Conservation (phyloP, 2,888 invertebrate genomes). For the Drosophila mettleri region DNA sequence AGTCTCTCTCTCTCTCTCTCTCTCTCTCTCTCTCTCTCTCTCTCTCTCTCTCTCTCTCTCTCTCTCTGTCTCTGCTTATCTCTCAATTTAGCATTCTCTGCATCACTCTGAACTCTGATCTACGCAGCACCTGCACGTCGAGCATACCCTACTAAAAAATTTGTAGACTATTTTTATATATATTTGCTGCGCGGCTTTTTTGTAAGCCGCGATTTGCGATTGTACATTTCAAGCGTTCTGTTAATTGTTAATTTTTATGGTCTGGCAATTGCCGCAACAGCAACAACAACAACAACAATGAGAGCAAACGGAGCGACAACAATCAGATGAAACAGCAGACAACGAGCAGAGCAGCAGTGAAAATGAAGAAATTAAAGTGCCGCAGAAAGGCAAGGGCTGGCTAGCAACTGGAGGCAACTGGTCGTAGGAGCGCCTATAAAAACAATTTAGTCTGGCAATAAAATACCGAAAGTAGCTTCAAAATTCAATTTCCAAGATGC, state of each 20-base stretch:
- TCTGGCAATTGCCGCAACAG: constrained; percentile 74
- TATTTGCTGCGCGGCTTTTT: constrained; percentile 66
- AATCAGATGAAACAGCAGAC: constrained; percentile 40
- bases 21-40: no score
- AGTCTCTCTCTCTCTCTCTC: background rate
- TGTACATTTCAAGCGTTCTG: constrained; percentile 68
- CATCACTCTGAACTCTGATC: background rate
- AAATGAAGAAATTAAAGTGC: constrained; percentile 76
- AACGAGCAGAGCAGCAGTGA: constrained; percentile 24
- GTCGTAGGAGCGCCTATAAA: constrained; percentile 68
- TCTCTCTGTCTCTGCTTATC: background rate
- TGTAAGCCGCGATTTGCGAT: constrained; percentile 79
- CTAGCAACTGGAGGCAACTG: background rate
- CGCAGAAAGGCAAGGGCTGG: background rate
- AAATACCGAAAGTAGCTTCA: constrained; percentile 71
- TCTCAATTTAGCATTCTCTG: background rate
- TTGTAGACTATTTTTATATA: constrained; percentile 25
- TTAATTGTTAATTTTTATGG: constrained; percentile 84
- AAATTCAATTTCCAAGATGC: constrained; percentile 70
- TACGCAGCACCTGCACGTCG: constrained; percentile 11
- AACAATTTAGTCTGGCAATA: constrained; percentile 82
- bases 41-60: background rate
- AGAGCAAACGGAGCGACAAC: constrained; percentile 29
- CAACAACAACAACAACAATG: constrained; percentile 27
- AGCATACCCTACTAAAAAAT: background rate